phyloP scores from a whole-genome alignment of 1,140 invertebrate genomes.

The Conus betulinus region DNA sequence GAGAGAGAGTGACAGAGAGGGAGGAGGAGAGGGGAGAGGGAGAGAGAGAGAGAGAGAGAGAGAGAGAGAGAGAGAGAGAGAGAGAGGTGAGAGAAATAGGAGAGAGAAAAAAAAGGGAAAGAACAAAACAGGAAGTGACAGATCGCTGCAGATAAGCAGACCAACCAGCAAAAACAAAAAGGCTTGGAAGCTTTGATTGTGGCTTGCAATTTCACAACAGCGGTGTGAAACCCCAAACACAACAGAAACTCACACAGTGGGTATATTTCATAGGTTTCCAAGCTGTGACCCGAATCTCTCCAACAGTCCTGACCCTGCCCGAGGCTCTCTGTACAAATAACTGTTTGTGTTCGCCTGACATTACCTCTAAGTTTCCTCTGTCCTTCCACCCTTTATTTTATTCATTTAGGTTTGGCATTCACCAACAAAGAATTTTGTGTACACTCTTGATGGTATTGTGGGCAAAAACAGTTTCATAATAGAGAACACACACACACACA shows the following conservation, averaged over 20 bases:
- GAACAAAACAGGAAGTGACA: neutral
- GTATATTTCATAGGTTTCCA: constrained; percentile 23
- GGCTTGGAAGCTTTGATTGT: neutral
- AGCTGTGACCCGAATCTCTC: neutral
- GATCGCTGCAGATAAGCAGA: neutral
- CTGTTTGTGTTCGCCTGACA: neutral
- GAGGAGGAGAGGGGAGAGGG: too few species aligned
- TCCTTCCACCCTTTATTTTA: too few species aligned
- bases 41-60: neutral
- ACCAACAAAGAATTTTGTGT: too few species aligned
- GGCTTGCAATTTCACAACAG: neutral
- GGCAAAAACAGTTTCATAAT: too few species aligned
- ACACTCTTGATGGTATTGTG: too few species aligned
- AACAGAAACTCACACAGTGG: neutral
- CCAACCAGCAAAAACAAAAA: neutral
- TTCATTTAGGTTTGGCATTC: too few species aligned
- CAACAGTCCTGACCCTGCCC: neutral
- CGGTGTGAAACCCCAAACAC: neutral
- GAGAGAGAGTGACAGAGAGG: too few species aligned
- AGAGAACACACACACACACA: too few species aligned
- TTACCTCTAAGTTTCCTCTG: neutral
- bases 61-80: neutral
- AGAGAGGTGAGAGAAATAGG: too few species aligned
- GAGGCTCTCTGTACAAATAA: neutral
- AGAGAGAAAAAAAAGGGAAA: neutral